phyloP scores from a whole-genome alignment of 2,113 vertebrate species.

The Lates calcarifer region DNA sequence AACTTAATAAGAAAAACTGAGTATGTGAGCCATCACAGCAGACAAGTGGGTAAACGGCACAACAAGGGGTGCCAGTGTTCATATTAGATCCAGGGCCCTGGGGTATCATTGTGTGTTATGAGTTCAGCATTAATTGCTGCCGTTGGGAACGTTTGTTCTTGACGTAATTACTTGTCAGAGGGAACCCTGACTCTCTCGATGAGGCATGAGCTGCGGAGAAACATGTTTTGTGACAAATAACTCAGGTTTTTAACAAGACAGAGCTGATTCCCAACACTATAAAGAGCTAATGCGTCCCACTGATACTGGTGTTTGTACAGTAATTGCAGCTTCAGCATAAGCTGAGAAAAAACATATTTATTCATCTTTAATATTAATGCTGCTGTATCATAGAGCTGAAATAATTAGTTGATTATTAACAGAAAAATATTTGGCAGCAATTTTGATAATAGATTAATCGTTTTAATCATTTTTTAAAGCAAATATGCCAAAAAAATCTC shows the following conservation, averaged over 20 bases:
- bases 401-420: neutral
- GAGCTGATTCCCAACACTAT: constrained; percentile 38
- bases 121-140: constrained; percentile 85
- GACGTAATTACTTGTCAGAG: constrained; percentile 80
- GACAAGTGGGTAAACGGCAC: constrained; percentile 77
- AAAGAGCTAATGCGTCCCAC: constrained; percentile 37
- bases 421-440: neutral
- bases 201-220: constrained; percentile 60
- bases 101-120: constrained; percentile 79
- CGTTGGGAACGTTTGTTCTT: constrained; percentile 83
- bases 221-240: constrained; percentile 70
- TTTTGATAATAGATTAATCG: neutral
- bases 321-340: constrained; percentile 18
- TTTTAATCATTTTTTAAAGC: neutral
- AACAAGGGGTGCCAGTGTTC: constrained; percentile 66
- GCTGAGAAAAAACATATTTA: neutral
- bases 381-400: neutral
- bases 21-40: constrained; percentile 67
- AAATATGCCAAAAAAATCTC: neutral
- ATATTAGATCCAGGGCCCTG: constrained; percentile 75
- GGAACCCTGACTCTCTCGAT: constrained; percentile 67
- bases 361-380: neutral
- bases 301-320: constrained; percentile 8
- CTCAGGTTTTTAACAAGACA: constrained; percentile 67
- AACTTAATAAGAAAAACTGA: constrained; percentile 54